A percentile compares a stretch with the other conserved stretches of the same genome.
phyloP scores from a whole-genome alignment of 1,140 invertebrate species.

The Scaptodrosophila lebanonensis region DNA sequence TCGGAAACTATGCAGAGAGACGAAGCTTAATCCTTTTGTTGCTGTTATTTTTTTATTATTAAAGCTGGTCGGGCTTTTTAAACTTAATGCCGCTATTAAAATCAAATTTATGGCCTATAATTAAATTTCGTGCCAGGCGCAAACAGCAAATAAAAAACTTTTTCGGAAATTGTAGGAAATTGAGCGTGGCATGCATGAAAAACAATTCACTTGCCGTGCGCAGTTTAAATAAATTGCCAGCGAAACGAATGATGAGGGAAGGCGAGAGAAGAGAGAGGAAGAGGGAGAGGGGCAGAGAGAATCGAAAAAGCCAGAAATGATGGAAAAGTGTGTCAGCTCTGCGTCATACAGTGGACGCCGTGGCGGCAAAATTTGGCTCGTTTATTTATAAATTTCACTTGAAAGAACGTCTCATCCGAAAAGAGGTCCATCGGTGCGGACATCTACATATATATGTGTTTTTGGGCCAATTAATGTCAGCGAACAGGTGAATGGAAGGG shows the following conservation, averaged over 20 bases:
- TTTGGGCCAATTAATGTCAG: constrained; percentile 55
- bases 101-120: constrained; percentile 68
- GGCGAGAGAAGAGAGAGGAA: constrained; percentile 14
- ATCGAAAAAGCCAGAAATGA: constrained; percentile 19
- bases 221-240: too few species aligned
- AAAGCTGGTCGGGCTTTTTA: constrained; percentile 19
- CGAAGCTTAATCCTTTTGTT: constrained; percentile 4
- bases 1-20: too few species aligned
- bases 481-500: too few species aligned
- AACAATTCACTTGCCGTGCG: too few species aligned
- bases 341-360: constrained; percentile 54
- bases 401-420: constrained; percentile 44
- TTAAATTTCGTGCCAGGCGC: constrained; percentile 44
- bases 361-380: constrained; percentile 45
- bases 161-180: constrained; percentile 62
- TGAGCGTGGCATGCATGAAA: constrained; percentile 32
- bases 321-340: constrained; percentile 58
- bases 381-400: constrained; percentile 13
- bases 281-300: not conserved
- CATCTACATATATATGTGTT: constrained; percentile 34
- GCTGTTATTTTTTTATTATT: constrained; percentile 20
- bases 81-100: constrained; percentile 64
- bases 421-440: constrained; percentile 2
- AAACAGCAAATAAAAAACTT: constrained; percentile 15
- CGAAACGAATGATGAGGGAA: too few species aligned